Percentiles rank a stretch among this genome's conserved stretches.
Evolutionary conservation across 2,888 invertebrate species (phyloP).

Genomic region (Ectemnius cavifrons): DNA sequence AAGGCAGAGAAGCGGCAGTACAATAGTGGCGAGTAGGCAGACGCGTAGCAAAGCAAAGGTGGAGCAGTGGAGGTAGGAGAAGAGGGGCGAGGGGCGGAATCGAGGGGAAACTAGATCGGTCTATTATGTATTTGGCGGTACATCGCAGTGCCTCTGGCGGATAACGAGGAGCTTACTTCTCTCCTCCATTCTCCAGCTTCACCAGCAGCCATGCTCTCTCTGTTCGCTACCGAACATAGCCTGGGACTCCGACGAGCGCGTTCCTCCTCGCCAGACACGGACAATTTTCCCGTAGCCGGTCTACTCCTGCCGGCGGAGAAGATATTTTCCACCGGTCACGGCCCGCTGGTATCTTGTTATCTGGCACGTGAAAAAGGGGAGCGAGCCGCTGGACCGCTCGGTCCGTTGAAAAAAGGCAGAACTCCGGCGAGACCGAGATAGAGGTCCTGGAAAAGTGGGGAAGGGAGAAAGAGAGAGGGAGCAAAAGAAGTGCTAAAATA

Average conservation of each 20-base stretch:
- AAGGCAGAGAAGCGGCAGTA: neutral
- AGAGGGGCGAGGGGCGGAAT: neutral
- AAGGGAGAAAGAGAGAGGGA: constrained; percentile 28
- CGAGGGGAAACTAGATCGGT: constrained; percentile 36
- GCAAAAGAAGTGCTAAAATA: constrained; percentile 26
- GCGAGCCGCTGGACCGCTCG: constrained; percentile 4
- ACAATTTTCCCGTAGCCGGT: constrained; percentile 66
- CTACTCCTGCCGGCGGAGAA: constrained; percentile 36
- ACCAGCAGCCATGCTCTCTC: neutral
- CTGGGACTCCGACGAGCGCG: constrained; percentile 10
- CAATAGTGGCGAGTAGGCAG: neutral
- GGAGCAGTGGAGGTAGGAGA: neutral
- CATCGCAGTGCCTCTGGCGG: constrained; percentile 40
- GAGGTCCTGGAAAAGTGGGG: constrained; percentile 14
- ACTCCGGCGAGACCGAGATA: neutral
- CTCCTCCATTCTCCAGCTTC: neutral
- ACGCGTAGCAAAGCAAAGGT: constrained; percentile 3
- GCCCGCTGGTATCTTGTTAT: constrained; percentile 73
- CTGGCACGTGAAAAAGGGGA: constrained; percentile 42
- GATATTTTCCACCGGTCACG: constrained; percentile 66
- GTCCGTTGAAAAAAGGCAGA: neutral
- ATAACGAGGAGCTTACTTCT: constrained; percentile 66
- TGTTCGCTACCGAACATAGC: constrained; percentile 20
- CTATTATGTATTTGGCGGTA: constrained; percentile 54
- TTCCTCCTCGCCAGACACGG: constrained; percentile 59